Evolutionary conservation across 2,888 invertebrate species (phyloP).

Genomic region (Epinotia nisella): DNA sequence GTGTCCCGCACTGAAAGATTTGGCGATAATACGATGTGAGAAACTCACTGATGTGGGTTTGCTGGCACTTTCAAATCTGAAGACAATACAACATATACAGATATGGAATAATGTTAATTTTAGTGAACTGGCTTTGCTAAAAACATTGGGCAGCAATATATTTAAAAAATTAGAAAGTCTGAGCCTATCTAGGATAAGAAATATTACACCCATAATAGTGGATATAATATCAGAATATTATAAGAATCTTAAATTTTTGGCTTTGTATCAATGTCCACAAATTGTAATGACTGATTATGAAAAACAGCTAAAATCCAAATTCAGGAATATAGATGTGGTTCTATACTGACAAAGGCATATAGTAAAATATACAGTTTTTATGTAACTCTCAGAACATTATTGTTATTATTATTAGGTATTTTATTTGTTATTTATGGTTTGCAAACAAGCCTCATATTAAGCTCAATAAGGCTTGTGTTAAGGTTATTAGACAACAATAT

Average conservation of each 20-base stretch:
- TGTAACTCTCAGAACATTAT: not conserved
- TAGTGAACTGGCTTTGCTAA: slow-evolving; percentile 64
- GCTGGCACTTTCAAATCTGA: slow-evolving; percentile 60
- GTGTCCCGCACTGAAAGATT: slow-evolving; percentile 67
- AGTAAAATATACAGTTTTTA: slow-evolving; percentile 27
- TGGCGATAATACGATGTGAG: slow-evolving; percentile 76
- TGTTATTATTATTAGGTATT: too few species aligned
- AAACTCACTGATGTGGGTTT: slow-evolving; percentile 72
- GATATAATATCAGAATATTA: slow-evolving; percentile 76
- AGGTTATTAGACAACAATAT: too few species aligned
- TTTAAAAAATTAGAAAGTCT: slow-evolving; percentile 67
- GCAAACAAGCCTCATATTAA: too few species aligned
- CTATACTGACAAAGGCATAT: slow-evolving; percentile 59
- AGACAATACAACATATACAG: slow-evolving; percentile 66
- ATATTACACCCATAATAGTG: slow-evolving; percentile 71
- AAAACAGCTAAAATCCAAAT: slow-evolving; percentile 74
- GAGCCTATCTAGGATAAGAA: slow-evolving; percentile 73
- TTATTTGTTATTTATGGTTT: too few species aligned
- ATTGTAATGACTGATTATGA: slow-evolving; percentile 74
- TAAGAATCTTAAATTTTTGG: slow-evolving; percentile 72
- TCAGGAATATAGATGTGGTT: slow-evolving; percentile 76
- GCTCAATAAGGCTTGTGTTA: too few species aligned
- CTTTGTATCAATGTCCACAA: slow-evolving; percentile 76
- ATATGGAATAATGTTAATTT: slow-evolving; percentile 78
- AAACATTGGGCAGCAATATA: slow-evolving; percentile 63